Conservation (phyloP, 92 coral and sea anemone genomes). For the Diadumene lineata region DNA sequence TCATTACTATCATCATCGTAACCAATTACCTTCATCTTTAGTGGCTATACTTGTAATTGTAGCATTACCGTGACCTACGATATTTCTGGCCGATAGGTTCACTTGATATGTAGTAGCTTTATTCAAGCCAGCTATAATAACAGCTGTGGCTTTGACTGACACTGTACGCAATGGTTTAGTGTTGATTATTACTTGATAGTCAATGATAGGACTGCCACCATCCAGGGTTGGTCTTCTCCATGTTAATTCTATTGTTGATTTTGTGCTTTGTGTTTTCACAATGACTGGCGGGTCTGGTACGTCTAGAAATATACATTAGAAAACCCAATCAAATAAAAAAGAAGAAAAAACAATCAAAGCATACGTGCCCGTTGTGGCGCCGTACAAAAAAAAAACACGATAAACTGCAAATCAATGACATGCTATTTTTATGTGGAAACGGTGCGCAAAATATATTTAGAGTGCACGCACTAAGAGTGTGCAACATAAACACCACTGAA, state of each 20-base stretch:
- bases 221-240: slow-evolving; percentile 20
- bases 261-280: background rate
- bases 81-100: slow-evolving; percentile 44
- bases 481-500: too few relatives aligned
- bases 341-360: too few relatives aligned
- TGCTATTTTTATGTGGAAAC: too few relatives aligned
- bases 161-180: slow-evolving; percentile 18
- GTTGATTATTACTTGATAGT: slow-evolving; percentile 11
- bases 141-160: slow-evolving; percentile 4
- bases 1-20: too few relatives aligned
- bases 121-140: slow-evolving; percentile 29
- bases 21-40: slow-evolving; percentile 20
- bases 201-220: slow-evolving; percentile 20
- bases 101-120: slow-evolving; percentile 32
- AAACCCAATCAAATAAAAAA: background rate
- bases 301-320: background rate
- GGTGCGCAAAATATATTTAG: too few relatives aligned
- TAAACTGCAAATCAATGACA: too few relatives aligned
- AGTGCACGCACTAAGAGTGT: too few relatives aligned
- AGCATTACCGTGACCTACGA: slow-evolving; percentile 43
- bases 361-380: too few relatives aligned
- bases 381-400: too few relatives aligned
- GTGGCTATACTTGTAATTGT: background rate
- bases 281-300: slow-evolving; percentile 21
- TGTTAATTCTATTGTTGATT: background rate